These are phyloP conservation scores for Mola mola DNA, from an alignment of 2,113 vertebrate genomes.

Conservation along the genomic window DNA sequence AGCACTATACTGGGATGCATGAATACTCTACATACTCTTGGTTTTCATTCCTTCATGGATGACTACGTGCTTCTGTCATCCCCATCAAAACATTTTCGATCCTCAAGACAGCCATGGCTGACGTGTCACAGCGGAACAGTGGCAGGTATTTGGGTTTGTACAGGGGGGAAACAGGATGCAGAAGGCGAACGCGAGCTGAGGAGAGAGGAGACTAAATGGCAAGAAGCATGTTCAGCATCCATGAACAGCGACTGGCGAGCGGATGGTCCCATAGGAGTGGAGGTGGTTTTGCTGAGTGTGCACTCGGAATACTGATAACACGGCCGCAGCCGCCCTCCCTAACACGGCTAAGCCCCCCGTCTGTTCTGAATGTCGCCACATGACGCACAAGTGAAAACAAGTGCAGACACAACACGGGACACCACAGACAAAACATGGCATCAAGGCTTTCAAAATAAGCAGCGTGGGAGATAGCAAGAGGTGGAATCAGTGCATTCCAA, in stretches of 20 bases:
- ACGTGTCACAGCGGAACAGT: constrained; percentile 16
- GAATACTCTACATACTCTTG: background rate
- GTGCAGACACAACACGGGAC: constrained; percentile 50
- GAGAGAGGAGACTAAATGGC: constrained; percentile 59
- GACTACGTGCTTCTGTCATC: constrained; percentile 10
- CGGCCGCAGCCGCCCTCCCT: constrained; percentile 29
- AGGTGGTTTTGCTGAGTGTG: constrained; percentile 72
- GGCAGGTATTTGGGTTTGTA: constrained; percentile 53
- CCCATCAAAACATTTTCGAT: constrained; percentile 18
- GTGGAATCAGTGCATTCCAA: too few species aligned
- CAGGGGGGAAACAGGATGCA: constrained; percentile 15
- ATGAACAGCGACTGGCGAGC: constrained; percentile 59
- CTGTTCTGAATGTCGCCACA: constrained; percentile 8
- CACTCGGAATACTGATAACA: constrained; percentile 78
- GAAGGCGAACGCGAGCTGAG: constrained; percentile 9
- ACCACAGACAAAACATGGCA: constrained; percentile 50
- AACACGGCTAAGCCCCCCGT: background rate
- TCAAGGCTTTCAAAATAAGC: too few species aligned
- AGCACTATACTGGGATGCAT: background rate
- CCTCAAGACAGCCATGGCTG: background rate
- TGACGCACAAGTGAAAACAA: constrained; percentile 21
- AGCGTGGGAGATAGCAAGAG: too few species aligned
- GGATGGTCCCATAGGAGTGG: constrained; percentile 68
- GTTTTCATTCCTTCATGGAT: constrained; percentile 6
- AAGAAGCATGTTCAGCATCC: constrained; percentile 73